Percentiles rank a stretch among this genome's conserved stretches.
phyloP scores from a whole-genome alignment of 2,888 invertebrate genomes.

The Chymomyza caudatula region DNA sequence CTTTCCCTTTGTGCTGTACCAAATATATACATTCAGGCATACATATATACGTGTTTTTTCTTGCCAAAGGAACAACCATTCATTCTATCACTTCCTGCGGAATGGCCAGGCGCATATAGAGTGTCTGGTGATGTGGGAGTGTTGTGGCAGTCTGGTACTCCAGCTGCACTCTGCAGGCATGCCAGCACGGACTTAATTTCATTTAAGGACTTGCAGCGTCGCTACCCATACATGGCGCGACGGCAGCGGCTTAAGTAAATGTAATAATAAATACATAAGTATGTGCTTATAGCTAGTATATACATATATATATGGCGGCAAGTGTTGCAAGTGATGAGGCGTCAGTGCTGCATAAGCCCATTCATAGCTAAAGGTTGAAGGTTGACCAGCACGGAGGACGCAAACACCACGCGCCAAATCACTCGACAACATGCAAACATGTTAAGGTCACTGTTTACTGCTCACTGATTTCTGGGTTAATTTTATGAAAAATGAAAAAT shows the following conservation, averaged over 20 bases:
- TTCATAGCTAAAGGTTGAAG: no score
- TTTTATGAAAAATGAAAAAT: slow-evolving; percentile 76
- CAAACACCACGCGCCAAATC: slow-evolving; percentile 32
- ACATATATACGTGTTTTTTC: not conserved
- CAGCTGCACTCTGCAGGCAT: slow-evolving; percentile 41
- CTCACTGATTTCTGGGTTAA: slow-evolving; percentile 68
- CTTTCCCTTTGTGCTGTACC: not conserved
- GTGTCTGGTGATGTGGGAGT: not conserved
- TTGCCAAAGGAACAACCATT: slow-evolving; percentile 44
- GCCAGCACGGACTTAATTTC: slow-evolving; percentile 71
- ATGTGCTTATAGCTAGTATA: slow-evolving; percentile 3
- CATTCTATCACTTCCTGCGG: slow-evolving; percentile 70
- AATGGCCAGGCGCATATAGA: not conserved
- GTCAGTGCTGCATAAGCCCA: no score
- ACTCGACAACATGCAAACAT: not conserved
- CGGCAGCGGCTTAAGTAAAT: slow-evolving; percentile 22
- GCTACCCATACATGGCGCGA: slow-evolving; percentile 19
- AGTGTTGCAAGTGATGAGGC: no score
- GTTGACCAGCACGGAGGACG: not conserved
- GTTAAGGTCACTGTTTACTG: slow-evolving; percentile 72
- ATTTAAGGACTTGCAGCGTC: slow-evolving; percentile 63
- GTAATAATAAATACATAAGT: slow-evolving; percentile 36
- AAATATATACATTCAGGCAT: not conserved
- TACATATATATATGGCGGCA: not conserved
- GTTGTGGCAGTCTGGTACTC: not conserved